These are phyloP conservation scores for Amphipoea lucens DNA, from an alignment of 2,888 invertebrate species.

Conservation along the genomic window DNA sequence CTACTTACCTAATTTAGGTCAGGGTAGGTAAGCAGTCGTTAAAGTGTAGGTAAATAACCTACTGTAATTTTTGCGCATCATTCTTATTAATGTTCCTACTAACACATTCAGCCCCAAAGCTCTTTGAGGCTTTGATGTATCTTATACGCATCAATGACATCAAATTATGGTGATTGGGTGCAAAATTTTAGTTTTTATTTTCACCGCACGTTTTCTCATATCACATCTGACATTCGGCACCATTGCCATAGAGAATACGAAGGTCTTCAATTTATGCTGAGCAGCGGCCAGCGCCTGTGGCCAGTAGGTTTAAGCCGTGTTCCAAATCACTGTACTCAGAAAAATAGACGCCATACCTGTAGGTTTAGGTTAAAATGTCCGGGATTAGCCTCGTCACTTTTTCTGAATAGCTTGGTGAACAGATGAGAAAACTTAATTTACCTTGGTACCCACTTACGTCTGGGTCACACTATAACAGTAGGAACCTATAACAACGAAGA, in stretches of 20 bases:
- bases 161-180: not conserved
- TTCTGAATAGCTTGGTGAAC: not conserved
- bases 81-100: not conserved
- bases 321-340: not conserved
- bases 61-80: not conserved
- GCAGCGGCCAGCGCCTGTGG: not conserved
- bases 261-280: not conserved
- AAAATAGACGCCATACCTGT: not conserved
- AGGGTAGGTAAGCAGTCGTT: not conserved
- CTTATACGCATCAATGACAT: too few relatives aligned
- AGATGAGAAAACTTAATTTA: not conserved
- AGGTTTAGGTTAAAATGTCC: not conserved
- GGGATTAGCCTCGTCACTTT: not conserved
- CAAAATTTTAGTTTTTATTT: not conserved
- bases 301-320: not conserved
- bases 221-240: not conserved
- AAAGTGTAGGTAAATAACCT: not conserved
- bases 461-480: not conserved
- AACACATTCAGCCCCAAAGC: too few relatives aligned
- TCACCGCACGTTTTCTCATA: not conserved
- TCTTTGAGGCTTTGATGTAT: too few relatives aligned
- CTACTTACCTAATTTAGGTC: not conserved
- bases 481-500: not conserved
- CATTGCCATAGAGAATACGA: not conserved
- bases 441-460: not conserved